Evolutionary conservation across 2,113 vertebrate species (phyloP).

Genomic region (Chlorocebus sabaeus): DNA sequence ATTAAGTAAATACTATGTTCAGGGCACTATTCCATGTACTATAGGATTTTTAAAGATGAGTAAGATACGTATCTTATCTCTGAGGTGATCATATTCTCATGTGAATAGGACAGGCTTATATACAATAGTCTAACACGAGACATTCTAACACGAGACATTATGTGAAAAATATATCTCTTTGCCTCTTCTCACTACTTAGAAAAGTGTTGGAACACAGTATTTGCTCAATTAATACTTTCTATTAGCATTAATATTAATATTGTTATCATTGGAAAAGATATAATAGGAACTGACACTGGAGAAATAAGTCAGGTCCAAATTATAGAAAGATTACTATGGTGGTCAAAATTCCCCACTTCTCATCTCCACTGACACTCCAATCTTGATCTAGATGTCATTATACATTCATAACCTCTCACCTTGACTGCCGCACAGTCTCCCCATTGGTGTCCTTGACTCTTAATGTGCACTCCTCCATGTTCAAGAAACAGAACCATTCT

Average conservation of each 20-base stretch:
- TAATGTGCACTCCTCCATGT: not conserved
- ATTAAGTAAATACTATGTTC: not conserved
- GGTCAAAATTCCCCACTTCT: not conserved
- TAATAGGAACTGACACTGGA: not conserved
- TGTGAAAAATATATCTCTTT: not conserved
- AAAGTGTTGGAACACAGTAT: not conserved
- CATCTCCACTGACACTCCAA: not conserved
- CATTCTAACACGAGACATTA: not conserved
- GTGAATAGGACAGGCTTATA: not conserved
- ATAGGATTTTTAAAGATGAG: not conserved
- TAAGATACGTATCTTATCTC: not conserved
- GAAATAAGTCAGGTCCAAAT: not conserved
- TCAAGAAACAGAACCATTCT: not conserved
- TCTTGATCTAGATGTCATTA: not conserved
- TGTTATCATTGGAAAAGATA: not conserved
- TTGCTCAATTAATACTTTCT: not conserved
- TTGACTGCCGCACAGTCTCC: not conserved
- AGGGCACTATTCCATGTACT: not conserved
- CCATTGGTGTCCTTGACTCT: not conserved
- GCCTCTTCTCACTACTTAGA: not conserved
- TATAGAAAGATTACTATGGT: not conserved
- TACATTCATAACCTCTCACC: not conserved
- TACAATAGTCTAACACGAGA: not conserved
- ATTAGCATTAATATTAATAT: not conserved
- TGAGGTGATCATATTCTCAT: not conserved